Percentiles rank a stretch among this genome's conserved stretches.
These are phyloP conservation scores for Cyprinodon brontotheroides DNA, from an alignment of 2,113 vertebrate genomes.

Conservation along the genomic window DNA sequence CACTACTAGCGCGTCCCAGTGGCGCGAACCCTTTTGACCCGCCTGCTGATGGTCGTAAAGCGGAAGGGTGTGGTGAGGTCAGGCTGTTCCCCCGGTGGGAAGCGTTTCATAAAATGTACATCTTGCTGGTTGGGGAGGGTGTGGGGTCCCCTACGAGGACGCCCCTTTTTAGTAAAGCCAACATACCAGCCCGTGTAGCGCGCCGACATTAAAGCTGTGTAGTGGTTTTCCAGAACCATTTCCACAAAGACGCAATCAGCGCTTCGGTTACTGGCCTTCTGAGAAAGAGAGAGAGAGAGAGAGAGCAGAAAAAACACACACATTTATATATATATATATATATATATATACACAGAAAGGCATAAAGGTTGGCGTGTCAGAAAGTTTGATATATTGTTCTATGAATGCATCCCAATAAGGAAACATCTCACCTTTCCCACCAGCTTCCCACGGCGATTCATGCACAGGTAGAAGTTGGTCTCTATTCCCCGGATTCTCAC, in stretches of 20 bases:
- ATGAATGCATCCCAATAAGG: constrained; percentile 16
- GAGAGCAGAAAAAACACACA: constrained; percentile 53
- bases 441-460: constrained; percentile 83
- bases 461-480: constrained; percentile 84
- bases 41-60: constrained; percentile 83
- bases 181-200: constrained; percentile 83
- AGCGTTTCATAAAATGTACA: constrained; percentile 85
- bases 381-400: constrained; percentile 35
- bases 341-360: constrained; percentile 33
- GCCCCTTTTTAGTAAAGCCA: constrained; percentile 82
- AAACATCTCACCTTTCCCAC: constrained; percentile 81
- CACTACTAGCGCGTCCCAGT: constrained; percentile 76
- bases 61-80: constrained; percentile 81
- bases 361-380: constrained; percentile 54
- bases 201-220: constrained; percentile 84
- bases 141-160: constrained; percentile 79
- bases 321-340: too few species aligned
- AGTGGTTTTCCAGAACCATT: constrained; percentile 86
- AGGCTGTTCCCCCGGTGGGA: constrained; percentile 80
- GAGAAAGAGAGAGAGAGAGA: constrained; percentile 52
- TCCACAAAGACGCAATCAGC: constrained; percentile 84
- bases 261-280: constrained; percentile 82
- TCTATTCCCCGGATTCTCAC: constrained; percentile 85
- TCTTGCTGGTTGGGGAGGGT: constrained; percentile 83
- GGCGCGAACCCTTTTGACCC: constrained; percentile 77